Evolutionary conservation across 2,797 vertebrate species (phyloP).

Genomic region (Crocodylus rhombifer): DNA sequence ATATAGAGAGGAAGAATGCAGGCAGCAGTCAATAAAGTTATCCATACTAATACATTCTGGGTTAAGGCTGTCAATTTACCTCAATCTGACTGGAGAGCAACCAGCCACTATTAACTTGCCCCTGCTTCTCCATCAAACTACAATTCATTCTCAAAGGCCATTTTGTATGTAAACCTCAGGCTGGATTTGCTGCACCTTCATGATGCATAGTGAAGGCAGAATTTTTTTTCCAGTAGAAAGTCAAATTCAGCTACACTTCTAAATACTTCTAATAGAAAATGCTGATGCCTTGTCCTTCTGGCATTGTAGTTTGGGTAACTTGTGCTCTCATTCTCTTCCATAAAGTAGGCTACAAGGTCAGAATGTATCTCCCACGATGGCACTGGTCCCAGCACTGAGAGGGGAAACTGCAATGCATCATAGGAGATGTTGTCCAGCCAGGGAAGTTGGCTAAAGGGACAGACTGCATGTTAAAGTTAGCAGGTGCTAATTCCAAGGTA

Average conservation of each 20-base stretch:
- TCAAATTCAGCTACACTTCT: not conserved
- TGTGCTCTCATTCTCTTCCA: constrained; percentile 36
- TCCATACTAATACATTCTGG: not conserved
- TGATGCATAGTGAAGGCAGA: not conserved
- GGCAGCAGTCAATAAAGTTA: constrained; percentile 28
- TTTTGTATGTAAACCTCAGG: not conserved
- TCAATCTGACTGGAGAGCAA: not conserved
- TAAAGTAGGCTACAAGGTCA: constrained; percentile 10
- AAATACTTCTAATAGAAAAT: not conserved
- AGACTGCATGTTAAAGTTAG: too few relatives aligned
- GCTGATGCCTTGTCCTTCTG: not conserved
- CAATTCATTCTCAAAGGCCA: constrained; percentile 5
- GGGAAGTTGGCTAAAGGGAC: constrained; percentile 10
- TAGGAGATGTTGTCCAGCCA: constrained; percentile 32
- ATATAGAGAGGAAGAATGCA: constrained; percentile 17
- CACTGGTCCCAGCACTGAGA: constrained; percentile 24
- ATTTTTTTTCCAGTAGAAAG: not conserved
- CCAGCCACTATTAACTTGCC: not conserved
- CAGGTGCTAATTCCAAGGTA: too few relatives aligned
- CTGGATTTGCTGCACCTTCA: not conserved
- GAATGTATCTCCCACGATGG: constrained; percentile 27
- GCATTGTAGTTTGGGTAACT: constrained; percentile 53
- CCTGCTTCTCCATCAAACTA: not conserved
- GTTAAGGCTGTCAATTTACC: constrained; percentile 32
- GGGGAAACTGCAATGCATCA: constrained; percentile 5